phyloP scores from a whole-genome alignment of 1,140 invertebrate species.

The Bombyx mori region ASM3026992v2 NC_085113.1:12799001-12799500 shows the following conservation, averaged over 20 bases:
- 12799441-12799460: not conserved
- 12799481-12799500: not conserved
- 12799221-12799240: conserved; percentile 33
- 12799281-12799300: conserved; percentile 11
- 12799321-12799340: not conserved
- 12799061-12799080: no score
- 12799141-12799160: not conserved
- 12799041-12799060: no score
- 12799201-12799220: conserved; percentile 31
- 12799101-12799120: no score
- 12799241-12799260: conserved; percentile 18
- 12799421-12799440: not conserved
- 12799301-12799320: not conserved
- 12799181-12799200: conserved; percentile 26
- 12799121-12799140: no score
- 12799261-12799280: conserved; percentile 26
- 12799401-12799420: not conserved
- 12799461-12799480: not conserved
- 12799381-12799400: not conserved
- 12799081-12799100: no score
- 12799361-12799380: not conserved
- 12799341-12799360: conserved; percentile 10
- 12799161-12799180: not conserved
- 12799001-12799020: no score
- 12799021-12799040: no score